These are phyloP conservation scores for Scophthalmus maximus DNA, from an alignment of 2,113 vertebrate species.

Conservation along the genomic window DNA sequence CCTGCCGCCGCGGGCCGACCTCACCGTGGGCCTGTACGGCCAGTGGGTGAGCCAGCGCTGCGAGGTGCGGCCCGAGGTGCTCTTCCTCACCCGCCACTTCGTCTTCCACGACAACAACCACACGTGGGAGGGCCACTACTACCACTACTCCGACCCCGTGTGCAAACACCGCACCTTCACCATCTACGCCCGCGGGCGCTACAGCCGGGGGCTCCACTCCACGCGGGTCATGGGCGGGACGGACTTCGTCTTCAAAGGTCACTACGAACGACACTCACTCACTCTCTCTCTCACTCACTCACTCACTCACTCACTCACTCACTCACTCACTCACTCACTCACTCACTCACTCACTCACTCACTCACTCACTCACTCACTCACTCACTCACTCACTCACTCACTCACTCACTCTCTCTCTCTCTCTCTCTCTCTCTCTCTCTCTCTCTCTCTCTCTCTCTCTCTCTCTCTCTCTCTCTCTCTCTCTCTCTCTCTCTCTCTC, in stretches of 20 bases:
- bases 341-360: too few relatives aligned
- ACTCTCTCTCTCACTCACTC: too few relatives aligned
- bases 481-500: too few relatives aligned
- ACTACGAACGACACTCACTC: neutral
- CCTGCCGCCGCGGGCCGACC: constrained; percentile 88
- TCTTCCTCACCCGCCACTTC: constrained; percentile 97
- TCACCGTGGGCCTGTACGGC: constrained; percentile 89
- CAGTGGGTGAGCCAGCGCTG: constrained; percentile 98
- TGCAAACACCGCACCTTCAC: constrained; percentile 97
- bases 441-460: too few relatives aligned
- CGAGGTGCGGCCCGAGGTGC: constrained; percentile 94
- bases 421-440: too few relatives aligned
- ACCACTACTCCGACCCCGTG: constrained; percentile 95
- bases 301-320: too few relatives aligned
- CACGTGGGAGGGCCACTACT: constrained; percentile 98
- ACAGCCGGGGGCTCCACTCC: constrained; percentile 91
- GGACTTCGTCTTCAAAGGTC: constrained; percentile 97
- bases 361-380: too few relatives aligned
- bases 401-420: too few relatives aligned
- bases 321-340: too few relatives aligned
- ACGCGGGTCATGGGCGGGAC: constrained; percentile 91
- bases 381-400: too few relatives aligned
- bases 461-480: too few relatives aligned
- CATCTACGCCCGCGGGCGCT: constrained; percentile 94
- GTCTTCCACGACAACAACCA: constrained; percentile 95